Base-by-base conservation (phyloP, 2,888 invertebrate genomes). In the Agrotis segetum region DNA sequence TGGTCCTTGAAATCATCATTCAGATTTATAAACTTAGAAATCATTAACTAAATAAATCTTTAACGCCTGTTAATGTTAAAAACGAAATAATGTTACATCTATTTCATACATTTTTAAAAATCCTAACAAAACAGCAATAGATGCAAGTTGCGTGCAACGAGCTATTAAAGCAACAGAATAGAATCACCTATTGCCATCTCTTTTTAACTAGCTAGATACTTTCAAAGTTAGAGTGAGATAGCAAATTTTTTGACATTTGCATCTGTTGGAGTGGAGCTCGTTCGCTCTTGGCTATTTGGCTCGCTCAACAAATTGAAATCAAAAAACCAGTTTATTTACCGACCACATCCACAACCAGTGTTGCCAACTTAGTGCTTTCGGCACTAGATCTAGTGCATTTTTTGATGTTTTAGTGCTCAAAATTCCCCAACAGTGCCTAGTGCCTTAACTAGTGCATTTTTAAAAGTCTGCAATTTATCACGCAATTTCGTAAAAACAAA, bases 311-410 rank as follows among this genome's bases (percentile, higher is more conserved):
- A 77, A 83, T 77, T 82, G 77, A 87, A 92, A 90, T 92, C 89
- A 93, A 94, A 95, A 94, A 95, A 95, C 95, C 95, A 94, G 95
- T 95, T 95, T 95, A 93, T 93, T 93, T 95, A 95, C 95, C 90
- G 95, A 94, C 86, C 89, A 90, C 90, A 86, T 86, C 83, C 85
- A 84, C 63, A 70, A 71, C 81, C n/a, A n/a, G n/a, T n/a, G n/a
- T n/a, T n/a, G n/a, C n/a, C n/a, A n/a, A n/a, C n/a, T n/a, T n/a
- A n/a, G n/a, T n/a, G n/a, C n/a, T n/a, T n/a, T n/a, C n/a, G n/a
- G n/a, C n/a, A n/a, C n/a, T n/a, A n/a, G n/a, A n/a, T n/a, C n/a
- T n/a, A n/a, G n/a, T n/a, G n/a, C n/a, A n/a, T n/a, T n/a, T n/a
- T n/a, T n/a, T n/a, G n/a, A n/a, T n/a, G n/a, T n/a, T n/a, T n/a